phyloP scores from a whole-genome alignment of 53 echinoderm and acorn worm genomes.

The Patiria pectinifera region DNA sequence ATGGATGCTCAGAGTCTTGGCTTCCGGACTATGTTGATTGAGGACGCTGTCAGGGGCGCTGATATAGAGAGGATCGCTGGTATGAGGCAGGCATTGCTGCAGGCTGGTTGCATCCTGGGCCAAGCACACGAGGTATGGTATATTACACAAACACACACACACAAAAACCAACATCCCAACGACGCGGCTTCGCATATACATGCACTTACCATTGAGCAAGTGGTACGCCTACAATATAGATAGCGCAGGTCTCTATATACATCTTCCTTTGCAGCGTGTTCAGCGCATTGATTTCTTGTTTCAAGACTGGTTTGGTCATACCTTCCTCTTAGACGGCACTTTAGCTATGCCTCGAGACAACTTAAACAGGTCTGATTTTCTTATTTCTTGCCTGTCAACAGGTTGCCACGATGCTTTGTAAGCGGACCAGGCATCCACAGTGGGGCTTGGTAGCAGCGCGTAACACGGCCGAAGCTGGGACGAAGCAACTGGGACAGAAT shows the following conservation, averaged over 20 bases:
- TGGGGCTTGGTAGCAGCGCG: conserved; percentile 40
- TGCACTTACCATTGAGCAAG: not conserved
- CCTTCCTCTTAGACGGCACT: not conserved
- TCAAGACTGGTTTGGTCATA: too few relatives aligned
- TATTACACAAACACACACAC: not conserved
- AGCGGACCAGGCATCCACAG: conserved; percentile 3
- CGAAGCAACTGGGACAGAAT: not conserved
- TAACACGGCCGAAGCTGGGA: conserved; percentile 4
- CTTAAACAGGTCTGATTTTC: not conserved
- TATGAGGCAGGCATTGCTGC: conserved; percentile 45
- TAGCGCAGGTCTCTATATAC: too few relatives aligned
- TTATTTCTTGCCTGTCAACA: not conserved
- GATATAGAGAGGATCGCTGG: conserved; percentile 35
- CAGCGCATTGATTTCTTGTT: too few relatives aligned
- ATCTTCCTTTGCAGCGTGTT: too few relatives aligned
- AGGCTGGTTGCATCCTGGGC: conserved; percentile 70
- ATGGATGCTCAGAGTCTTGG: conserved; percentile 77
- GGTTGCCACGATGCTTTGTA: conserved; percentile 18
- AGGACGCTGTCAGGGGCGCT: conserved; percentile 71
- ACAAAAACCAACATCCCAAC: not conserved
- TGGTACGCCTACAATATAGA: too few relatives aligned
- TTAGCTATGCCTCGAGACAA: not conserved
- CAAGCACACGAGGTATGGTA: conserved; percentile 65
- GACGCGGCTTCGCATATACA: not conserved
- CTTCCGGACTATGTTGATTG: conserved; percentile 75